A percentile compares a stretch with the other conserved stretches of the same genome.
phyloP scores from a whole-genome alignment of 2,888 invertebrate species.

The Danaus chrysippus region DNA sequence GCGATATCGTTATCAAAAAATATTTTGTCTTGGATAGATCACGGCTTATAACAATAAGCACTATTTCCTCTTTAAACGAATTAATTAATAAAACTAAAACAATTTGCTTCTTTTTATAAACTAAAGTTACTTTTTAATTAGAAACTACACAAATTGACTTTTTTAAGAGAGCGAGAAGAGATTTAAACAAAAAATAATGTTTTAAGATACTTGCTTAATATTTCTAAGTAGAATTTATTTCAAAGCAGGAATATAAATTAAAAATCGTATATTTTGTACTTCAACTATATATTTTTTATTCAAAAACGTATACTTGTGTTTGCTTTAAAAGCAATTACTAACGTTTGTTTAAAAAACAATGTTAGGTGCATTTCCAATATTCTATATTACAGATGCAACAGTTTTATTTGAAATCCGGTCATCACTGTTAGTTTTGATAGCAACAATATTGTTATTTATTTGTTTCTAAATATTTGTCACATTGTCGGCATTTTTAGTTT shows the following conservation, averaged over 20 bases:
- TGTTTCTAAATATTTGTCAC: background rate
- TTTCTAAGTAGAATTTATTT: too few relatives aligned
- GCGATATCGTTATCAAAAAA: background rate
- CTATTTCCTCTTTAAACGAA: too few relatives aligned
- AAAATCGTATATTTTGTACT: background rate
- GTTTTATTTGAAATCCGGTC: background rate
- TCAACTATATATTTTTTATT: background rate
- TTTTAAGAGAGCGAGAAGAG: too few relatives aligned
- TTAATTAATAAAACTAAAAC: too few relatives aligned
- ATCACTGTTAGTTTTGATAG: background rate
- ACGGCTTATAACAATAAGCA: too few relatives aligned
- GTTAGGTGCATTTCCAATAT: slow-evolving; percentile 1
- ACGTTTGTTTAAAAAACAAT: background rate
- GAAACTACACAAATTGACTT: too few relatives aligned
- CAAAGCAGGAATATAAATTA: background rate
- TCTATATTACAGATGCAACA: slow-evolving; percentile 1
- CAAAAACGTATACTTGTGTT: background rate
- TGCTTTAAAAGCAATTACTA: slow-evolving; percentile 4
- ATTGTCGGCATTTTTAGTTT: background rate
- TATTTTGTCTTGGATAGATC: background rate
- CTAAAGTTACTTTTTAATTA: too few relatives aligned
- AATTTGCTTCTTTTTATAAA: too few relatives aligned
- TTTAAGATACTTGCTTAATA: too few relatives aligned
- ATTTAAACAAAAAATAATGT: too few relatives aligned
- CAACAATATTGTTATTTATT: background rate